Base-by-base conservation (phyloP, 1,140 invertebrate genomes). In the Ectropis grisescens region DNA sequence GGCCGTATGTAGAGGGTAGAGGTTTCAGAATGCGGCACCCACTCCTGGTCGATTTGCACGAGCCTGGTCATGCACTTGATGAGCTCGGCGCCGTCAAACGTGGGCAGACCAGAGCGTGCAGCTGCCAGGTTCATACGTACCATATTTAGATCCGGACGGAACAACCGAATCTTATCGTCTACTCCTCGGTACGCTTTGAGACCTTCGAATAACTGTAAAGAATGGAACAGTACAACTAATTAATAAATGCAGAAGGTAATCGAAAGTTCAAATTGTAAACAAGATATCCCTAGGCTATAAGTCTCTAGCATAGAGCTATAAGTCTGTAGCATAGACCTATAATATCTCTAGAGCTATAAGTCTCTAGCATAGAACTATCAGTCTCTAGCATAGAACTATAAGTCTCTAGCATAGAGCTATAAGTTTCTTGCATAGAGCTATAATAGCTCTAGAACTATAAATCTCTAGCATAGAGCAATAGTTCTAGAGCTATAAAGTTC, bases 111-210 rank as follows among this genome's bases (percentile, higher is more conserved):
- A n/a, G 91, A 86, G 59, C 96, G 85, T 37, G 87, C 61, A 2
- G 98, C 95, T 8, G 96, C 92, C 26, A 82, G 59, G 50, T 94
- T 91, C 94, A 99, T 95, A 46, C 98, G 85, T 37, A 90, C 86
- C 93, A 99, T 96, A 72, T 99, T 99, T 56, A 96, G 82, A 24
- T 98, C 91, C 2, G 98, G 97, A 33, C 98, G 88, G 79, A 99
- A 99, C 43, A 99, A 78, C 47, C 96, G 85, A 33, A 99, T 94
- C 84, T 92, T 93, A 29, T 93, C 93, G 82, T 99, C 97, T 2
- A 88, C 84, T n/a, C 96, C 95, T 61, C 95, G 87, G 69, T 95
- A 99, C 0, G 97, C 97, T 83, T 99, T 99, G 89, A 99, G 90
- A 28, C 98, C 98, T 89, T 99, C 98, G 67, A 99, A 99, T 36